Evolutionary conservation across 2,888 invertebrate species (phyloP), one percentile per base, ranked within the genome.

Genomic region (Melanargia galathea): DNA sequence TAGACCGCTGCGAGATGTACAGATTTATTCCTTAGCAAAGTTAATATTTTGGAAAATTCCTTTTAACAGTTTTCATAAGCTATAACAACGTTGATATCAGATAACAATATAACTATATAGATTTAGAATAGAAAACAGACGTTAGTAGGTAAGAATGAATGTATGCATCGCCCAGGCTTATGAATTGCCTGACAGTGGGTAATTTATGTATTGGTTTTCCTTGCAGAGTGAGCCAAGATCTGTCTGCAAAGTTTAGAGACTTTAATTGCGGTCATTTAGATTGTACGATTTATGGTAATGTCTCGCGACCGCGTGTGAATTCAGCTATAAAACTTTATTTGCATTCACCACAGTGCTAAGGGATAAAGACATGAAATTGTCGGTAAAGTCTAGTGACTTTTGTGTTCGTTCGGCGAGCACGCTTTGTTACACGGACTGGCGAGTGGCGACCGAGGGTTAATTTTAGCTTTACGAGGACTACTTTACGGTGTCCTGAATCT

Each of bases 401-500:
- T 18, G 49, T 16, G 30, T 16, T 51, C 5, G 33, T 33, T 51
- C 20, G 52, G 35, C 35, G 20, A 16, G 26, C 13, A 20, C 33
- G 16, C 35, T 52, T 51, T 33, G 35, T 52, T 6, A 0, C 16
- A 18, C 35, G 18, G 30, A 11, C 35, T 52, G 20, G 22, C 20
- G 20, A 8, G n/a, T 33, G 35, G 18, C 35, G 13, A 13, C 52
- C 20, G 20, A 52, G 26, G 18, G 26, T 38, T 56, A 43, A 26
- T 43, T 43, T 43, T 16, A 43, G 26, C 24, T 43, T 45, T 13
- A 43, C 56, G 43, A 26, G 43, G 16, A 43, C 0, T 8, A 26
- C 40, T 56, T 46, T 33, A 57, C 18, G 30, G 45, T 57, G 43
- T 46, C 43, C 46, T 59, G 49, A 60, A 62, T 60, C 57, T 46